Evolutionary conservation across 1,140 invertebrate species (phyloP).

Genomic region (Cydia splendana): DNA sequence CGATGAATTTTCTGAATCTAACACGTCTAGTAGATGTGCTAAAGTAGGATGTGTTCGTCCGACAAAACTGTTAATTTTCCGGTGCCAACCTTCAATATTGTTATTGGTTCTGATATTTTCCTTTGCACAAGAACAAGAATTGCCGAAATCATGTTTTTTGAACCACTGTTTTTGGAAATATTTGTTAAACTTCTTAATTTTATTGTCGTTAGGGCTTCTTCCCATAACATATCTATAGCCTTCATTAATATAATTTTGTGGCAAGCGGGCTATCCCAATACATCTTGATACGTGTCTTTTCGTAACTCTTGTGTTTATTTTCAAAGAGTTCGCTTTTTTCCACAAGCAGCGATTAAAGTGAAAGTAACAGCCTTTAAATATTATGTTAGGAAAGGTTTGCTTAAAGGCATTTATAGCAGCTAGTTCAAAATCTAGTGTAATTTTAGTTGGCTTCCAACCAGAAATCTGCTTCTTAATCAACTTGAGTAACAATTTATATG

Average conservation of each 20-base stretch:
- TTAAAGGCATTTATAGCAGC: conserved; percentile 21
- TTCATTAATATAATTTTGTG: not conserved
- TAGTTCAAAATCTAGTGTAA: conserved; percentile 5
- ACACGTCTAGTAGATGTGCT: conserved; percentile 33
- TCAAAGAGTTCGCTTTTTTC: conserved; percentile 8
- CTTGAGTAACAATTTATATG: not conserved
- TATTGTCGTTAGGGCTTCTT: conserved; percentile 17
- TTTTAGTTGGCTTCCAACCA: not conserved
- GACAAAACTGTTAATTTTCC: conserved; percentile 31
- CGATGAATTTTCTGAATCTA: not conserved
- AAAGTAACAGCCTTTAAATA: conserved; percentile 14
- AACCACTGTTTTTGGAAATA: conserved; percentile 35
- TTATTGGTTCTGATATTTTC: conserved; percentile 34
- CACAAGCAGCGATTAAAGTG: conserved; percentile 14
- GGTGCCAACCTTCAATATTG: conserved; percentile 35
- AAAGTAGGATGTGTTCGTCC: conserved; percentile 24
- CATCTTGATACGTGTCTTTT: conserved; percentile 19
- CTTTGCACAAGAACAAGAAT: conserved; percentile 32
- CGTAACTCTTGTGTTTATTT: not conserved
- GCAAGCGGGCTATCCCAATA: conserved; percentile 33
- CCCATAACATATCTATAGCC: conserved; percentile 32
- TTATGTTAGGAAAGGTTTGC: not conserved
- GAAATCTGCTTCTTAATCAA: conserved; percentile 16
- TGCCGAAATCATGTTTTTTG: conserved; percentile 25
- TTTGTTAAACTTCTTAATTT: conserved; percentile 34